These are phyloP conservation scores for Aphelinus certus DNA, from an alignment of 1,140 invertebrate species.

Conservation along the genomic window DNA sequence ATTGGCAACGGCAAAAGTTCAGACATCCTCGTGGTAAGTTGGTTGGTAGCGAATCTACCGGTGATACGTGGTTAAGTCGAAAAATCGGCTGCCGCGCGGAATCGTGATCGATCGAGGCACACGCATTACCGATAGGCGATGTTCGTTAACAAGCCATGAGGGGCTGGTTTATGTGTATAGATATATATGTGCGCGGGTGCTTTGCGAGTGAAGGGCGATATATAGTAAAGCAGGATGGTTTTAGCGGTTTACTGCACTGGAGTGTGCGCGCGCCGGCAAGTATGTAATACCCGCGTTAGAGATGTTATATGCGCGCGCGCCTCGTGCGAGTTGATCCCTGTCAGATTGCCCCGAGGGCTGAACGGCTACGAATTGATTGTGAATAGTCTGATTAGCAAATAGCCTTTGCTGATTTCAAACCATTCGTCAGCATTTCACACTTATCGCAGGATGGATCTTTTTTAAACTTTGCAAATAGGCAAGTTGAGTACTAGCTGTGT, in stretches of 20 bases:
- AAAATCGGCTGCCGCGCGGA: not conserved
- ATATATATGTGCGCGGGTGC: not conserved
- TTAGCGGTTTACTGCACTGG: conserved; percentile 17
- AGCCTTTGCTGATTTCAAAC: not conserved
- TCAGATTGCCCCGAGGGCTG: no score
- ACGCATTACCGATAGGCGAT: conserved; percentile 12
- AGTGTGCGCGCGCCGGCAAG: not conserved
- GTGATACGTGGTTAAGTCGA: no score
- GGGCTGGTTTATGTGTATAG: not conserved
- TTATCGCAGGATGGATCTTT: no score
- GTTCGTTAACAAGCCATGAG: not conserved
- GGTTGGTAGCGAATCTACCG: no score
- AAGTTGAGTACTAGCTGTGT: no score
- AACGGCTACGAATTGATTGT: not conserved
- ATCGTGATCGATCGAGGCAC: conserved; percentile 31
- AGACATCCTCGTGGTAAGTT: no score
- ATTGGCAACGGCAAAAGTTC: no score
- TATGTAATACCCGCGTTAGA: no score
- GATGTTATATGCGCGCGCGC: no score
- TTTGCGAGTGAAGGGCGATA: conserved; percentile 1
- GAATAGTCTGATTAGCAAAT: conserved; percentile 26
- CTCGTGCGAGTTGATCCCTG: no score
- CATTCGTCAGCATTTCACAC: no score
- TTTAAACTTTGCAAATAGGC: no score
- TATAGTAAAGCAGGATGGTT: conserved; percentile 20